phyloP scores from a whole-genome alignment of 2,888 invertebrate genomes.

The Rhamnusium bicolor region DNA sequence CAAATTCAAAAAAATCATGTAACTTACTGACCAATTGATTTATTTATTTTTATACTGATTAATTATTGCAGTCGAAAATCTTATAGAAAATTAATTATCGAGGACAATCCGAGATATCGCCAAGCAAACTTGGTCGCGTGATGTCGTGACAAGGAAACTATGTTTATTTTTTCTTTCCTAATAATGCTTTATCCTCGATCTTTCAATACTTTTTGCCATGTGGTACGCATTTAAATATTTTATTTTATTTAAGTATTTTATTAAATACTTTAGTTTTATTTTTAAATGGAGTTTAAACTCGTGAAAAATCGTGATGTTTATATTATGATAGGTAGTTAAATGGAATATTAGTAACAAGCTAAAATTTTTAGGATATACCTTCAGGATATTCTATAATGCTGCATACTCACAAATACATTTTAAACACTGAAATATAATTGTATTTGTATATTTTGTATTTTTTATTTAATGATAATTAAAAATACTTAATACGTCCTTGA shows the following conservation, averaged over 20 bases:
- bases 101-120: constrained; percentile 59
- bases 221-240: background rate
- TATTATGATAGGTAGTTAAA: no score
- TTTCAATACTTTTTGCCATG: constrained; percentile 23
- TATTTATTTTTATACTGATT: constrained; percentile 25
- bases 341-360: no score
- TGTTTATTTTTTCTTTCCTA: constrained; percentile 40
- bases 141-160: constrained; percentile 53
- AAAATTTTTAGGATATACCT: no score
- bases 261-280: constrained; percentile 11
- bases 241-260: background rate
- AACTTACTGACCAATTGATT: constrained; percentile 16
- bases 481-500: no score
- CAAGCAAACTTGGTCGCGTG: constrained; percentile 52
- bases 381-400: no score
- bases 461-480: no score
- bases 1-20: background rate
- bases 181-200: constrained; percentile 41
- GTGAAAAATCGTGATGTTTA: no score
- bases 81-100: constrained; percentile 53
- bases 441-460: no score
- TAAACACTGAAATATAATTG: no score
- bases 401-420: no score
- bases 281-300: background rate
- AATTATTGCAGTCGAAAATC: constrained; percentile 52